These are phyloP conservation scores for Drosophila pandora DNA, from an alignment of 1,140 invertebrate genomes.

Conservation along the genomic window DNA sequence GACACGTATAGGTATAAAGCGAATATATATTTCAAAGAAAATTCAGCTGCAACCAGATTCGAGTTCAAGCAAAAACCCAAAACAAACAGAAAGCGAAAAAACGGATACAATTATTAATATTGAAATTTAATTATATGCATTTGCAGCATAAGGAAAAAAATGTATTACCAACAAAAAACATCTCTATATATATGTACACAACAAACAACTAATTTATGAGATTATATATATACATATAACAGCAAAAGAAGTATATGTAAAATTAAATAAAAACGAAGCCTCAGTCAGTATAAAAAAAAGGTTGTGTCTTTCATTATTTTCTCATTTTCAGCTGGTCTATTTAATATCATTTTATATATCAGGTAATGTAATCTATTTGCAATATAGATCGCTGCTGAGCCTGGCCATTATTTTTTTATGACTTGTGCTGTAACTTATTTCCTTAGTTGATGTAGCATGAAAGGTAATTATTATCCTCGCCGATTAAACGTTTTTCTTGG, in stretches of 20 bases:
- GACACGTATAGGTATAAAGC: slow-evolving; percentile 20
- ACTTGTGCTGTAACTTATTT: background rate
- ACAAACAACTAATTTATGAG: slow-evolving; percentile 81
- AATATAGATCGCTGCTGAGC: slow-evolving; percentile 18
- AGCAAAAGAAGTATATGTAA: slow-evolving; percentile 69
- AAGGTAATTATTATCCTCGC: background rate
- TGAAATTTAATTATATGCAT: slow-evolving; percentile 56
- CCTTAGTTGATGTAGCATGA: background rate
- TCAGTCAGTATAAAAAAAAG: slow-evolving; percentile 83
- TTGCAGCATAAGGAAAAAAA: slow-evolving; percentile 54
- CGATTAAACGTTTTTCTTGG: background rate
- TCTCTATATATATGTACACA: slow-evolving; percentile 62
- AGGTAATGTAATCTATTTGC: slow-evolving; percentile 16
- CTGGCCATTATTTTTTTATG: slow-evolving; percentile 3
- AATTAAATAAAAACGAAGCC: slow-evolving; percentile 82
- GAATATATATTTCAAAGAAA: slow-evolving; percentile 30
- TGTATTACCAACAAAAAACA: slow-evolving; percentile 68
- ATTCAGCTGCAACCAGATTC: slow-evolving; percentile 53
- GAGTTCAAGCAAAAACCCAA: slow-evolving; percentile 39
- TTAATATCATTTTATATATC: slow-evolving; percentile 4
- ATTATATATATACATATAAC: slow-evolving; percentile 77
- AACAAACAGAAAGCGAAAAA: slow-evolving; percentile 18
- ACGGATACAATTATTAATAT: slow-evolving; percentile 54
- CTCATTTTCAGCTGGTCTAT: slow-evolving; percentile 4
- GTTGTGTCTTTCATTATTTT: slow-evolving; percentile 38